phyloP scores from a whole-genome alignment of 1,140 invertebrate species.

The Bombus superbus region DNA sequence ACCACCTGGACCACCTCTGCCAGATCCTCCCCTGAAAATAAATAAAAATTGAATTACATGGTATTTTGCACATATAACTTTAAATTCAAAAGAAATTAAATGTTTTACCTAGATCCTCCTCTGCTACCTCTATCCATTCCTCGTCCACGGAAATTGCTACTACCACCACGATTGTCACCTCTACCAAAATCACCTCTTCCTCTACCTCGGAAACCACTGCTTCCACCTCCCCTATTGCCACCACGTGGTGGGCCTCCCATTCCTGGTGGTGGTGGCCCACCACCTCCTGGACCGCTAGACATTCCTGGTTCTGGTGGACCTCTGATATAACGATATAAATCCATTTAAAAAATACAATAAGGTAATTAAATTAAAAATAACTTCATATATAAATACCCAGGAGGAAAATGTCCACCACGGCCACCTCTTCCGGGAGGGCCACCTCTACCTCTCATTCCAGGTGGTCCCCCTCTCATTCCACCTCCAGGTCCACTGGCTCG shows the following conservation, averaged over 20 bases:
- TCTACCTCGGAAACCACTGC: constrained; percentile 74
- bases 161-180: constrained; percentile 69
- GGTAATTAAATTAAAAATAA: neutral
- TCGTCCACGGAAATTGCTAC: constrained; percentile 69
- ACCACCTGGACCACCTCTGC: constrained; percentile 74
- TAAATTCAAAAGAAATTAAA: neutral
- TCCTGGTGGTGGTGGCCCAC: constrained; percentile 70
- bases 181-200: constrained; percentile 73
- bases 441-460: constrained; percentile 78
- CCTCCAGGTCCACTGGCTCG: constrained; percentile 76
- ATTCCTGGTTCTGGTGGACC: constrained; percentile 77
- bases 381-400: constrained; percentile 70
- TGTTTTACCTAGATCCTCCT: constrained; percentile 75
- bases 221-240: constrained; percentile 74
- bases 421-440: constrained; percentile 77
- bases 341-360: neutral
- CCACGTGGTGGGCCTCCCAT: constrained; percentile 75
- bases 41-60: neutral
- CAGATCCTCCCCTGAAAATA: constrained; percentile 71
- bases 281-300: constrained; percentile 71
- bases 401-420: constrained; percentile 79
- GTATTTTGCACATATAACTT: neutral
- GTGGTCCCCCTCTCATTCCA: constrained; percentile 77
- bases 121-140: constrained; percentile 76
- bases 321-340: constrained; percentile 43